Percentiles rank a stretch among this genome's conserved stretches.
Conservation (phyloP, 92 coral and sea anemone genomes). For the Parazoanthus darwini region DNA sequence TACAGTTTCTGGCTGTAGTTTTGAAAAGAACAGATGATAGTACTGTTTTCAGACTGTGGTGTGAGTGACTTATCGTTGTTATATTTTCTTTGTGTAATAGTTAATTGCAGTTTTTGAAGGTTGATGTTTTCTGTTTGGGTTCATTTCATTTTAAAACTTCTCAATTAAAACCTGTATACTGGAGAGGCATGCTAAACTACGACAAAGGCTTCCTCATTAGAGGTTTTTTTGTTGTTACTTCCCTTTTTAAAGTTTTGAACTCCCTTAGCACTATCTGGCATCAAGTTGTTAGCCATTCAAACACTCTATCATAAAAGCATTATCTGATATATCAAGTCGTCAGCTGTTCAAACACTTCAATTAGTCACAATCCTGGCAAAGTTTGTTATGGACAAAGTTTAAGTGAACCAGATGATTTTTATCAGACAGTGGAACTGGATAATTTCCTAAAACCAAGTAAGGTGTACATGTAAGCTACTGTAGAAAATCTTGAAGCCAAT, state of each 20-base stretch:
- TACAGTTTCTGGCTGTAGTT: neutral
- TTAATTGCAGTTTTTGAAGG: too few species aligned
- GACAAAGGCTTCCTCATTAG: too few species aligned
- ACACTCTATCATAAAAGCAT: neutral
- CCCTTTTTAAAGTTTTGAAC: too few species aligned
- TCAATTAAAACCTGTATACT: too few species aligned
- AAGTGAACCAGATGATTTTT: neutral
- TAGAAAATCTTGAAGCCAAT: neutral
- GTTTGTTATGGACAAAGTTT: neutral
- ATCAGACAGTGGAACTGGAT: neutral
- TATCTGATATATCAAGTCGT: neutral
- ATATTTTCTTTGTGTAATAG: neutral
- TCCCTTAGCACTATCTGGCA: too few species aligned
- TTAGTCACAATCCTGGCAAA: neutral
- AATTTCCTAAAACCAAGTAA: neutral
- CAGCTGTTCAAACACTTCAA: neutral
- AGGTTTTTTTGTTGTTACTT: too few species aligned
- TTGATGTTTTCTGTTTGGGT: slow-evolving; percentile 1
- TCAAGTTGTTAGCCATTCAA: neutral
- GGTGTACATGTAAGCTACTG: neutral
- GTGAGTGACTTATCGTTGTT: too few species aligned
- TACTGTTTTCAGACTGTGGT: too few species aligned
- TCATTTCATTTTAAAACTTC: neutral
- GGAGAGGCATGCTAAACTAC: too few species aligned
- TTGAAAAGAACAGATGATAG: too few species aligned